Base-by-base conservation (phyloP, 1,140 invertebrate species). In the Plectrocnemia conspersa region DNA sequence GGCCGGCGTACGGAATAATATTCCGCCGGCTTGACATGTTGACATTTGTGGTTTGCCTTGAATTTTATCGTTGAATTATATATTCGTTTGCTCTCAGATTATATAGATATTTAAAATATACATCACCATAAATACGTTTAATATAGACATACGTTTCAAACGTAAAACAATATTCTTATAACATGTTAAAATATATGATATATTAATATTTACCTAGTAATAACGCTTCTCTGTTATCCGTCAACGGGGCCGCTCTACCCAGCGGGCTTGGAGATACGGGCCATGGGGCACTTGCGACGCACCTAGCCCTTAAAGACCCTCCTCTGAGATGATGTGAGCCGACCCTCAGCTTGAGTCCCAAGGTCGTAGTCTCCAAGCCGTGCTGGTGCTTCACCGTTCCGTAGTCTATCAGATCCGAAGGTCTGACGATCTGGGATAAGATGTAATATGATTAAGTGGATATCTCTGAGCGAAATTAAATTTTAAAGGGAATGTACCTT, bases 401-500 rank as follows among this genome's bases (percentile, higher is more conserved):
- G 62, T 79, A 78, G 23, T 67, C 63, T 41, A 76, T 66, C 60
- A 81, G 64, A 35, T 70, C 70, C 40, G 67, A 66, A 11, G 68
- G 65, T 48, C 75, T 71, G 18, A 66, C 59, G 36, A 81, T 77
- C 76, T 78, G 66, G 13, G n/a, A n/a, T n/a, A n/a, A n/a, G n/a
- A n/a, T n/a, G n/a, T n/a, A n/a, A n/a, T n/a, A n/a, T n/a, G n/a
- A n/a, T n/a, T n/a, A n/a, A n/a, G n/a, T n/a, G n/a, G n/a, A n/a
- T n/a, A n/a, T n/a, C n/a, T n/a, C n/a, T n/a, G n/a, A n/a, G n/a
- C n/a, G n/a, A 35, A 13, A 35, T 35, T 4, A 4, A 35, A 13
- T 35, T 40, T n/a, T 10, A 47, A 11, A 33, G 15, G n/a, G n/a
- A 15, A 72, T 74, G 75, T 76, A 90, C 88, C 79, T 82, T 79